Conservation (phyloP, 2,888 invertebrate genomes). For the Graphium colonna region DNA sequence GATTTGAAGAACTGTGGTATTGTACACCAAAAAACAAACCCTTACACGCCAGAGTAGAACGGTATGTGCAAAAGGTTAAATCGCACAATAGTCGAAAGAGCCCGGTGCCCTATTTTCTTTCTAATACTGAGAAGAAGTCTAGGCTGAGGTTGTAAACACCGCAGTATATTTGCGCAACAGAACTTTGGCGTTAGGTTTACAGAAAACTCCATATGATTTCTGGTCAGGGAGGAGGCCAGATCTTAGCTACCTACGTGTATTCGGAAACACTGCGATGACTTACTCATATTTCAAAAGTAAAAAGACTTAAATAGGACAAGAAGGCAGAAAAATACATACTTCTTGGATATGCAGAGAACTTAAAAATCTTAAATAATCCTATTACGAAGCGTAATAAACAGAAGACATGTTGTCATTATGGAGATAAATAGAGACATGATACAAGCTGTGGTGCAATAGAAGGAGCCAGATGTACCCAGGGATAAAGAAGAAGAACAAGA, state of each 20-base stretch:
- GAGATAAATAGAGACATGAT: neutral
- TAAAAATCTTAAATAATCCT: too few species aligned
- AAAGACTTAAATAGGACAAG: too few species aligned
- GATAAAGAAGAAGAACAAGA: neutral
- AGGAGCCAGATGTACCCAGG: neutral
- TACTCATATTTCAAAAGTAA: neutral
- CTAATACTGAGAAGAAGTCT: too few species aligned
- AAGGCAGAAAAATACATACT: too few species aligned
- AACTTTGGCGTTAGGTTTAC: too few species aligned
- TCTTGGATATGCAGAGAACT: too few species aligned
- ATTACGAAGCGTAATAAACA: too few species aligned
- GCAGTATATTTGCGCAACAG: too few species aligned
- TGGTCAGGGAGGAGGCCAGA: conserved; percentile 22
- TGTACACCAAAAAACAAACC: conserved; percentile 35
- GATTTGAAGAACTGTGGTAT: conserved; percentile 32
- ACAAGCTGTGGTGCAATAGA: neutral
- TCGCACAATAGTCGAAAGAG: conserved; percentile 24
- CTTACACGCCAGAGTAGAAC: conserved; percentile 41
- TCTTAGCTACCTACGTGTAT: neutral
- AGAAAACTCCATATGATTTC: conserved; percentile 25
- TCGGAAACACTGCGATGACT: too few species aligned
- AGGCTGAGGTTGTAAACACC: too few species aligned
- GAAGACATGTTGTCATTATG: too few species aligned
- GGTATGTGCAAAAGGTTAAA: conserved; percentile 28
- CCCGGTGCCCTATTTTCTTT: too few species aligned